Evolutionary conservation across 2,113 vertebrate genomes (phyloP), one percentile per base, ranked within the genome.

Genomic region (Pangasianodon gigas): DNA sequence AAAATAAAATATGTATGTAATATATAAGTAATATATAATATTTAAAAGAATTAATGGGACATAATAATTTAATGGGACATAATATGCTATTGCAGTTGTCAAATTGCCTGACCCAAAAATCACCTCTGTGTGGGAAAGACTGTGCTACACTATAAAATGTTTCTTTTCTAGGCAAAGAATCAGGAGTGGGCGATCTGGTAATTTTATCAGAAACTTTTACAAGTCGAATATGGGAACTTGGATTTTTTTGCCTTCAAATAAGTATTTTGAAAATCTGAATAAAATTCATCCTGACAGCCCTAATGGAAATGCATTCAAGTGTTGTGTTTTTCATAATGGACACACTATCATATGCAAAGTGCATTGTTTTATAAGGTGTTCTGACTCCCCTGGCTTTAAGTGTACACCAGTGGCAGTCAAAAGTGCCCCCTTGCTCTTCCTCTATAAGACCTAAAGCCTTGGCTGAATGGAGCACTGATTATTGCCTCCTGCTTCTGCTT

Each of bases 391-490:
- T 32, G 9, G 5, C 32, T 32, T 82, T 32, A 54, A 81, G 26
- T 56, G n/a, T 82, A 26, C 44, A 88, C 51, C 80, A 69, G 3
- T 41, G 26, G 69, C 48, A 84, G 54, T 56, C 75, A 60, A 71
- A 86, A 82, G 18, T 11, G 44, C 21, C 41, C 18, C 48, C 54
- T 84, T 77, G 29, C 52, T 71, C 58, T 44, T n/a, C n/a, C 67
- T 56, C 18, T 75, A 81, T 81, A 91, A 90, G 71, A n/a, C 3
- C 0, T n/a, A 69, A 88, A 56, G 74, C 82, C 51, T 88, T 82
- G 54, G 44, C 77, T 46, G 48, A 80, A 88, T 60, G 41, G 81
- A 85, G 81, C 62, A 79, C 80, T 83, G 84, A 85, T 89, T 86
- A 77, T 79, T 41, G 67, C 37, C 51, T 9, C 69, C 54, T 71